Evolutionary conservation across 64 coral and sea anemone genomes (phyloP).

Genomic region (Anthopleura sola): DNA sequence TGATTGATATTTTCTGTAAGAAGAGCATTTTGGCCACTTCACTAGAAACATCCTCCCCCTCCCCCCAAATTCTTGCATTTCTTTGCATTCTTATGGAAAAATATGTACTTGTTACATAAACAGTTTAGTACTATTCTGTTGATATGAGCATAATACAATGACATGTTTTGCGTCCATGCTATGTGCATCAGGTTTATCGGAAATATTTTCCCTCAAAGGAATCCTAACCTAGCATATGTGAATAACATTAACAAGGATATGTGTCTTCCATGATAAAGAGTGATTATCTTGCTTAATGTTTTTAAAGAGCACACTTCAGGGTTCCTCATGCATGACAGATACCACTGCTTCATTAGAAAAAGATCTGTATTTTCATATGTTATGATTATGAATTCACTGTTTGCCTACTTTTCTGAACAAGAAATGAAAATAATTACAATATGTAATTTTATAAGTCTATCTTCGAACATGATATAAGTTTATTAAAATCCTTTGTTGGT

Average conservation of each 20-base stretch:
- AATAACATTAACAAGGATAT: not conserved
- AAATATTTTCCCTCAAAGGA: not conserved
- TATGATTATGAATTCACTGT: too few species aligned
- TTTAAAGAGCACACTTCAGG: not conserved
- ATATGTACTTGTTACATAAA: too few species aligned
- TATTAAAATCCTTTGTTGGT: too few species aligned
- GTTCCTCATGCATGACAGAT: not conserved
- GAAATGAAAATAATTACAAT: too few species aligned
- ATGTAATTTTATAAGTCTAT: too few species aligned
- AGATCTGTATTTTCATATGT: not conserved
- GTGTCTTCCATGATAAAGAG: not conserved
- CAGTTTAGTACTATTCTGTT: not conserved
- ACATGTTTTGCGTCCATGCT: not conserved
- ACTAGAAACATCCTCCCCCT: too few species aligned
- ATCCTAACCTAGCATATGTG: not conserved
- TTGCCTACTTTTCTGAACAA: too few species aligned
- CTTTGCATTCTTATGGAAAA: too few species aligned
- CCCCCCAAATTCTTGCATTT: too few species aligned
- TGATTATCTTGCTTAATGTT: slow-evolving; percentile 5
- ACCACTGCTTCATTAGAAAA: not conserved
- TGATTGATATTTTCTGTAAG: not conserved
- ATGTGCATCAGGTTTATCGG: not conserved
- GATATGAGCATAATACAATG: not conserved
- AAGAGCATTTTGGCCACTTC: not conserved
- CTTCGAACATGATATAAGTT: too few species aligned